A percentile compares a stretch with the other conserved stretches of the same genome.
phyloP scores from a whole-genome alignment of 2,888 invertebrate species.

The Chloroclystis v-ata region DNA sequence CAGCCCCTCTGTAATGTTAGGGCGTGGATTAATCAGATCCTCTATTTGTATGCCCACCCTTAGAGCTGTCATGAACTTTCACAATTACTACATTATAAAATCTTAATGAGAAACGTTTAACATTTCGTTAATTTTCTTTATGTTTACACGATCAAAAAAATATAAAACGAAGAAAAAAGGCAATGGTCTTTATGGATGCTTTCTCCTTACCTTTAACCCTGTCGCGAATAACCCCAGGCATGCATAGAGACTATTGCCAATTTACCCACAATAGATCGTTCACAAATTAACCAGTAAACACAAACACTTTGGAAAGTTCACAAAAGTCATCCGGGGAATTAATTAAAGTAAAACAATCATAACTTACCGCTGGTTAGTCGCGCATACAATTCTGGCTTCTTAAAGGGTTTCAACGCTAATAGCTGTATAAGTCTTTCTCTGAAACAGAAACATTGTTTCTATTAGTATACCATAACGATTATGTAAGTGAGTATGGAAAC shows the following conservation, averaged over 20 bases:
- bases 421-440: conserved; percentile 97
- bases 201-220: not conserved
- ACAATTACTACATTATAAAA: not conserved
- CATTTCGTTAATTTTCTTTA: too few species aligned
- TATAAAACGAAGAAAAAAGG: too few species aligned
- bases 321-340: conserved; percentile 22
- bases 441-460: conserved; percentile 57
- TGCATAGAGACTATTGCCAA: too few species aligned
- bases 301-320: conserved; percentile 4
- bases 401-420: conserved; percentile 94
- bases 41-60: conserved; percentile 29
- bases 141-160: too few species aligned
- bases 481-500: not conserved
- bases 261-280: too few species aligned
- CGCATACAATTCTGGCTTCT: conserved; percentile 92
- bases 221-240: not conserved
- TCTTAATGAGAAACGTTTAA: too few species aligned
- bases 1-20: conserved; percentile 86
- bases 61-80: conserved; percentile 3
- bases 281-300: too few species aligned
- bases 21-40: conserved; percentile 25
- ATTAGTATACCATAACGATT: conserved; percentile 8
- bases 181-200: too few species aligned
- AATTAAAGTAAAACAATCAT: conserved; percentile 20
- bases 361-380: conserved; percentile 88